Conservation (phyloP, 2,113 vertebrate genomes). For the Benitochromis conjunctus region DNA sequence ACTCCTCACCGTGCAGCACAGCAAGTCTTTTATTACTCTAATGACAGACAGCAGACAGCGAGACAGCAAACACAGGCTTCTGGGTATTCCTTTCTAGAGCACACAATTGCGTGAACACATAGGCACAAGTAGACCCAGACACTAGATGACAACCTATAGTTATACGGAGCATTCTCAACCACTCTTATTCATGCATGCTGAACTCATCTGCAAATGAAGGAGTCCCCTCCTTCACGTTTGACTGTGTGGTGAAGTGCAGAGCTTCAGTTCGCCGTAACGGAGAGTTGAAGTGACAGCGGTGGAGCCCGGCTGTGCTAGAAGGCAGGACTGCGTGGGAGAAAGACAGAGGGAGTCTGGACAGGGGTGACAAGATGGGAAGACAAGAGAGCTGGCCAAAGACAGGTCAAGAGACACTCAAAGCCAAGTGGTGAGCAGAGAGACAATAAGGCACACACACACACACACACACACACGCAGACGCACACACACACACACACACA, state of each 20-base stretch:
- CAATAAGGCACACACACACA: background rate
- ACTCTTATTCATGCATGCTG: constrained; percentile 15
- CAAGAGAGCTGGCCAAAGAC: constrained; percentile 15
- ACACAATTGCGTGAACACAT: constrained; percentile 15
- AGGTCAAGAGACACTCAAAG: constrained; percentile 26
- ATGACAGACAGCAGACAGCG: constrained; percentile 74
- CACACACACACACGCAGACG: background rate
- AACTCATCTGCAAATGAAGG: constrained; percentile 10
- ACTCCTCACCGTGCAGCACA: constrained; percentile 65
- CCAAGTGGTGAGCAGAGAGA: constrained; percentile 20
- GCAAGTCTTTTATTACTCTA: constrained; percentile 79
- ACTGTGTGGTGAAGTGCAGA: background rate
- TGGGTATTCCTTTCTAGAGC: constrained; percentile 43
- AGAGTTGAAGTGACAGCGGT: constrained; percentile 26
- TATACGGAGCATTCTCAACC: constrained; percentile 2
- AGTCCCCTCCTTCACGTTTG: background rate
- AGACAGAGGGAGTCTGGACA: background rate
- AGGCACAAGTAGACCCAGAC: background rate
- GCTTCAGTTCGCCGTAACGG: background rate
- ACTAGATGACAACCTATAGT: constrained; percentile 35
- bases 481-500: background rate
- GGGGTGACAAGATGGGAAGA: constrained; percentile 39
- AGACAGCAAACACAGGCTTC: constrained; percentile 58
- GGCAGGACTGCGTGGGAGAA: background rate
- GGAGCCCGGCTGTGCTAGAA: background rate